A percentile compares a stretch with the other conserved stretches of the same genome.
Conservation (phyloP, 2,888 invertebrate genomes). For the Tricholauxania praeusta region DNA sequence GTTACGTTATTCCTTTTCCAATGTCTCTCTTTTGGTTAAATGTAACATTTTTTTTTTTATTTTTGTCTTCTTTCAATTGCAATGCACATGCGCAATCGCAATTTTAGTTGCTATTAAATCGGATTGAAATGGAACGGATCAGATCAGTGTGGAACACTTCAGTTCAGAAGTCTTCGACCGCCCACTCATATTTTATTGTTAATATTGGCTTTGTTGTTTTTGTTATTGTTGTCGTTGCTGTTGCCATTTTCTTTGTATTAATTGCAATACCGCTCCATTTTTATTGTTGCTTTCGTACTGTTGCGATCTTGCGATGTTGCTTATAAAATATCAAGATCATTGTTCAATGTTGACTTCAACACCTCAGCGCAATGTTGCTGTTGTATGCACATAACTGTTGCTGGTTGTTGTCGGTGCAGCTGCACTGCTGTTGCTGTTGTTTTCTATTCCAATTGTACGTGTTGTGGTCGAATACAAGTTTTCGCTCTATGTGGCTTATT, state of each 20-base stretch:
- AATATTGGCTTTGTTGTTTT: neutral
- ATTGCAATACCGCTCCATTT: neutral
- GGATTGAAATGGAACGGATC: neutral
- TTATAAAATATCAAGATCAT: conserved; percentile 23
- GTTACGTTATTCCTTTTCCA: too few relatives aligned
- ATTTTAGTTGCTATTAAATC: too few relatives aligned
- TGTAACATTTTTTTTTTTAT: too few relatives aligned
- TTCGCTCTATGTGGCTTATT: too few relatives aligned
- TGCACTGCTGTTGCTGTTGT: too few relatives aligned
- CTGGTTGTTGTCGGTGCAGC: too few relatives aligned
- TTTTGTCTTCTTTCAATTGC: too few relatives aligned
- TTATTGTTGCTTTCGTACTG: conserved; percentile 11
- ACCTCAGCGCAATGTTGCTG: neutral
- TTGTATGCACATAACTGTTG: neutral
- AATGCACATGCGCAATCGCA: too few relatives aligned
- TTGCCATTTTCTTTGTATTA: neutral
- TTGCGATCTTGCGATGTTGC: neutral
- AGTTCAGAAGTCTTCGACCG: conserved; percentile 28
- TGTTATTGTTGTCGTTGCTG: conserved; percentile 15
- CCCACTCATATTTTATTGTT: conserved; percentile 28
- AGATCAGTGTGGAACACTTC: neutral
- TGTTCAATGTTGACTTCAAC: conserved; percentile 33
- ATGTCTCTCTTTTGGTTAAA: too few relatives aligned
- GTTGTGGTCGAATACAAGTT: too few relatives aligned
- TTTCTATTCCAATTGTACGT: too few relatives aligned